Percentiles rank a stretch among this genome's conserved stretches.
Conservation (phyloP, 2,113 vertebrate genomes). For the Burhinus bistriatus region DNA sequence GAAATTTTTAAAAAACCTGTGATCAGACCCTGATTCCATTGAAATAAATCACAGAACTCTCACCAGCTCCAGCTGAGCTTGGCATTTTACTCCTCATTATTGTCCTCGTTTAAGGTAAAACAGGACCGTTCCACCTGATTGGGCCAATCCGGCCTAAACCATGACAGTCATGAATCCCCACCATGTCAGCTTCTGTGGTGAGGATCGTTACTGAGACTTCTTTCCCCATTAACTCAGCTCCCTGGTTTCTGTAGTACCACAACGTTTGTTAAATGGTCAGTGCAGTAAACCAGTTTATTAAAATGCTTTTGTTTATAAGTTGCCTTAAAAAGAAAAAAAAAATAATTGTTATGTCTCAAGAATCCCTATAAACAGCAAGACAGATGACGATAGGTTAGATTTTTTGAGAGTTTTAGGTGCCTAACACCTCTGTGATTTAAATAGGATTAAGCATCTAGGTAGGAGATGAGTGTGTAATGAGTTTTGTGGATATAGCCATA, state of each 20-base stretch:
- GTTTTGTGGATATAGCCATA: background rate
- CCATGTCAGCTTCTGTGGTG: background rate
- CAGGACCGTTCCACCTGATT: no score
- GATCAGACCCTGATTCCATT: background rate
- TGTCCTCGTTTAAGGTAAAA: no score
- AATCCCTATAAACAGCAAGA: background rate
- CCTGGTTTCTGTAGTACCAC: background rate
- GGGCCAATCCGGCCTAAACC: no score
- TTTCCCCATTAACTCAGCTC: background rate
- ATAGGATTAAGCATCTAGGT: background rate
- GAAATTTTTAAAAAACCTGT: background rate
- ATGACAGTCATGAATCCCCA: background rate
- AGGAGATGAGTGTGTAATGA: background rate
- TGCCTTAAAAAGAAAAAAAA: background rate
- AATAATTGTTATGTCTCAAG: background rate
- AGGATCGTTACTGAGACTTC: background rate
- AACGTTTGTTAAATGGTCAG: background rate
- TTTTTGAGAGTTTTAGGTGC: background rate
- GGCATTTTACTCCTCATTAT: background rate
- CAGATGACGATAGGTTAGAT: background rate
- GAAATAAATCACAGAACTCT: background rate
- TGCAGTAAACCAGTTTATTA: background rate
- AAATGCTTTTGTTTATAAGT: background rate
- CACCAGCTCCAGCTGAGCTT: background rate
- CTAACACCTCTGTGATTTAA: background rate